Percentiles rank a stretch among this genome's conserved stretches.
Evolutionary conservation across 2,888 invertebrate genomes (phyloP).

Genomic region (Microctonus hyperodae): DNA sequence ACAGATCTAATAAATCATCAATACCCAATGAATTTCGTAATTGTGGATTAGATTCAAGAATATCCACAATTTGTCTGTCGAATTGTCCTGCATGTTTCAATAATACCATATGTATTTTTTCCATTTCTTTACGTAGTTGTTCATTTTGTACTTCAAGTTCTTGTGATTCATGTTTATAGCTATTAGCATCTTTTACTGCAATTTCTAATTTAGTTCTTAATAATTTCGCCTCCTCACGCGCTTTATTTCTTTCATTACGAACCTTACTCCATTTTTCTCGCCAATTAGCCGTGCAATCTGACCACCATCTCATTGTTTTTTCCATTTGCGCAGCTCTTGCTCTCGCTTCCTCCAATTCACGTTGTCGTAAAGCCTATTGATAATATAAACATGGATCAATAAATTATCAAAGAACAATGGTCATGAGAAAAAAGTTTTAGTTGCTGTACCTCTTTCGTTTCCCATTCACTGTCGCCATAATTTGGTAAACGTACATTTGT

Average conservation of each 20-base stretch:
- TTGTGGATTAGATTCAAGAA: constrained; percentile 57
- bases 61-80: constrained; percentile 64
- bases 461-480: constrained; percentile 78
- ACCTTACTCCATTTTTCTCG: constrained; percentile 95
- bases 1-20: constrained; percentile 53
- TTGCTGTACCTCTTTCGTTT: constrained; percentile 79
- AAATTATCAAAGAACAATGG: no score
- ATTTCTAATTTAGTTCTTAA: constrained; percentile 81
- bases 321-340: constrained; percentile 98
- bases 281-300: constrained; percentile 97
- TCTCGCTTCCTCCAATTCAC: constrained; percentile 93
- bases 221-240: constrained; percentile 88
- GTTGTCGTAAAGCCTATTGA: constrained; percentile 69
- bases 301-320: constrained; percentile 99
- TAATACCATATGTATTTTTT: constrained; percentile 75
- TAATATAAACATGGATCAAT: neutral
- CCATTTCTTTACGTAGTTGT: constrained; percentile 81
- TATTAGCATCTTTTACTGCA: constrained; percentile 77
- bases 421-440: neutral
- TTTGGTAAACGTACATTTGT: constrained; percentile 68
- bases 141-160: constrained; percentile 80
- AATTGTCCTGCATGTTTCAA: constrained; percentile 76
- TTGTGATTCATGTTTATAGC: constrained; percentile 79
- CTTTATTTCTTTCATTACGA: constrained; percentile 90
- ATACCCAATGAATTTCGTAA: constrained; percentile 52